Conservation (phyloP, 1,140 invertebrate genomes). For the Chelonus insularis region DNA sequence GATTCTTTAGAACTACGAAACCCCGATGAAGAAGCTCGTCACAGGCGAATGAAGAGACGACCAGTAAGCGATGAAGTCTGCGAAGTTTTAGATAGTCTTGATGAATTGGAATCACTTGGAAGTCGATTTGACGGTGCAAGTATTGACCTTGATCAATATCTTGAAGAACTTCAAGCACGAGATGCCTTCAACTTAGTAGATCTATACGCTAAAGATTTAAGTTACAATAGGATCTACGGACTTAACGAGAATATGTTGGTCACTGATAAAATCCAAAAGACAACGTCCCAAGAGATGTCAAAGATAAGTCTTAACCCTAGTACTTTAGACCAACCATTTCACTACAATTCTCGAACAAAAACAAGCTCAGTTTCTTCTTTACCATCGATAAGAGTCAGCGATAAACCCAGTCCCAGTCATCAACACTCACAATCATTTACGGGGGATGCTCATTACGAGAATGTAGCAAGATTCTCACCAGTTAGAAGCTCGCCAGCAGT, state of each 20-base stretch:
- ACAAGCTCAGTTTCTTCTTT: conserved; percentile 54
- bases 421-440: conserved; percentile 56
- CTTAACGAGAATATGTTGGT: conserved; percentile 49
- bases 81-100: conserved; percentile 55
- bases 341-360: conserved; percentile 42
- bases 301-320: conserved; percentile 28
- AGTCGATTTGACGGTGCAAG: conserved; percentile 64
- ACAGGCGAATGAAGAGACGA: conserved; percentile 68
- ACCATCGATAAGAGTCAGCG: conserved; percentile 54
- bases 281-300: conserved; percentile 38
- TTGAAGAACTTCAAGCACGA: conserved; percentile 65
- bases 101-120: conserved; percentile 66
- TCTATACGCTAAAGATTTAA: conserved; percentile 49
- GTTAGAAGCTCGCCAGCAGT: conserved; percentile 35
- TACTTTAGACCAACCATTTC: conserved; percentile 40
- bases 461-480: conserved; percentile 49
- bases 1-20: conserved; percentile 62
- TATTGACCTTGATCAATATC: conserved; percentile 68
- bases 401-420: conserved; percentile 41
- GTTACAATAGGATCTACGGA: conserved; percentile 51
- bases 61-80: conserved; percentile 69
- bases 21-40: conserved; percentile 60
- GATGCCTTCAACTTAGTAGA: conserved; percentile 53
- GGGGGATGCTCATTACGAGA: conserved; percentile 54
- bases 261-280: conserved; percentile 47